A percentile compares a stretch with the other conserved stretches of the same genome.
These are phyloP conservation scores for Micrastur ruficollis DNA, from an alignment of 2,797 vertebrate species.

Conservation along the genomic window DNA sequence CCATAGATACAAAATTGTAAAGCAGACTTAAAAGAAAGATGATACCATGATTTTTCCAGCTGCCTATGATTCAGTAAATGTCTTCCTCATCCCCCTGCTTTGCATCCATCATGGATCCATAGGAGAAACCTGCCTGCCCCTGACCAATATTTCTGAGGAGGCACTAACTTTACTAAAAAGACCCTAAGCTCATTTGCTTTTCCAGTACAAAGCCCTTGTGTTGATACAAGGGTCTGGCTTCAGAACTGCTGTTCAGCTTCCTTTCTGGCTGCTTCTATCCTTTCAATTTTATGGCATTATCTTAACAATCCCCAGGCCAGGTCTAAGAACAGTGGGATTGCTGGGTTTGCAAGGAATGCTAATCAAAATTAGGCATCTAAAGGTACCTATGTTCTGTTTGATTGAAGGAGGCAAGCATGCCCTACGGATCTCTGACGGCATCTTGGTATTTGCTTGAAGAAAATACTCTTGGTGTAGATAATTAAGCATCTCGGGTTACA, in stretches of 20 bases:
- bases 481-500: neutral
- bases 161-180: neutral
- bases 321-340: neutral
- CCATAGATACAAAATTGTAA: neutral
- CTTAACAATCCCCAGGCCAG: neutral
- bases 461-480: neutral
- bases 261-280: neutral
- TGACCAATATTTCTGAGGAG: neutral
- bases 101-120: neutral
- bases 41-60: neutral
- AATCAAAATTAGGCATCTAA: neutral
- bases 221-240: neutral
- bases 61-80: neutral
- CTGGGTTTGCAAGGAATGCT: neutral
- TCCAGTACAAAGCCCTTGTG: neutral
- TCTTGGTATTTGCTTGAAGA: neutral
- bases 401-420: neutral
- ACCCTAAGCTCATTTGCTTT: neutral
- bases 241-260: neutral
- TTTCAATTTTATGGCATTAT: neutral
- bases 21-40: neutral
- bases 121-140: neutral
- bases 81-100: neutral
- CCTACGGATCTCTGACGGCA: neutral
- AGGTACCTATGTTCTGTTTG: fast-evolving